Percentiles rank a stretch among this genome's conserved stretches.
Evolutionary conservation across 2,888 invertebrate genomes (phyloP).

Genomic region (Rutpela maculata): DNA sequence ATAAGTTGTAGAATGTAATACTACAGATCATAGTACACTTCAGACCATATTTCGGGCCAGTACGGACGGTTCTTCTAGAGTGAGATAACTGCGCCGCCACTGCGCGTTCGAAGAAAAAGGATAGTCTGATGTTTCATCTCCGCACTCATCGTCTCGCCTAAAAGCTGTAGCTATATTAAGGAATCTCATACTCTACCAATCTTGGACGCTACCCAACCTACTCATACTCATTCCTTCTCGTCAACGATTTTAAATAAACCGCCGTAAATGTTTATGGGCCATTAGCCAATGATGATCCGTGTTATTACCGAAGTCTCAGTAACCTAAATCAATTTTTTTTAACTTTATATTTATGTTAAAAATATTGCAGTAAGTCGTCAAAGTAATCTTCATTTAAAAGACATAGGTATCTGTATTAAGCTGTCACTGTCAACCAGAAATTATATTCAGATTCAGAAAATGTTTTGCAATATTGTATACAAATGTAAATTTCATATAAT

Average conservation of each 20-base stretch:
- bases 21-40: too few species aligned
- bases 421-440: not conserved
- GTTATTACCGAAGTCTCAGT: not conserved
- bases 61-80: too few species aligned
- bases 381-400: not conserved
- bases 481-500: not conserved
- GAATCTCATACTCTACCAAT: too few species aligned
- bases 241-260: not conserved
- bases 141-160: too few species aligned
- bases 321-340: slow-evolving; percentile 7
- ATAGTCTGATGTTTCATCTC: too few species aligned
- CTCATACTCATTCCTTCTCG: too few species aligned
- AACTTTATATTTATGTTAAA: slow-evolving; percentile 1
- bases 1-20: too few species aligned
- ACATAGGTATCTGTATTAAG: not conserved
- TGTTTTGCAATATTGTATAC: not conserved
- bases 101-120: too few species aligned
- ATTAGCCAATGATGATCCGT: not conserved
- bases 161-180: too few species aligned
- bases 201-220: too few species aligned
- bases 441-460: not conserved
- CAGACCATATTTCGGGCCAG: too few species aligned
- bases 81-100: too few species aligned
- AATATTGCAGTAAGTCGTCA: not conserved
- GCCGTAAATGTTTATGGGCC: not conserved